These are phyloP conservation scores for Leptarthrus brevirostris DNA, from an alignment of 2,888 invertebrate genomes.

Conservation along the genomic window DNA sequence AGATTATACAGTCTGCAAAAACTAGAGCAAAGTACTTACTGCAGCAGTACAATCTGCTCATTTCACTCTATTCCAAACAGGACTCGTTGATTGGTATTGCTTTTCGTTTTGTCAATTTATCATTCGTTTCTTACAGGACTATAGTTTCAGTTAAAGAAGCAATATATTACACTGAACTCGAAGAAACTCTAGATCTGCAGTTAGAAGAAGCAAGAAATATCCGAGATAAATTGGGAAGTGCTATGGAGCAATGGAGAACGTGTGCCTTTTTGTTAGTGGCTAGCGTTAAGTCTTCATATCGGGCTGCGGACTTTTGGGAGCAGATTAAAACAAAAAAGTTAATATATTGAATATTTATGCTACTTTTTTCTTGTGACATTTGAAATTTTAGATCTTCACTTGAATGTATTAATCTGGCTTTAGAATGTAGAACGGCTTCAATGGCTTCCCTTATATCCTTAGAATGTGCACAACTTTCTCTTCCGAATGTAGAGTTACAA, in stretches of 20 bases:
- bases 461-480: no score
- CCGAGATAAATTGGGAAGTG: constrained; percentile 65
- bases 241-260: constrained; percentile 66
- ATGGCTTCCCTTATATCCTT: no score
- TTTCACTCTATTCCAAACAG: constrained; percentile 64
- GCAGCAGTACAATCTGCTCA: constrained; percentile 62
- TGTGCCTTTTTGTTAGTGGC: constrained; percentile 63
- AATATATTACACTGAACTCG: constrained; percentile 64
- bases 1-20: no score
- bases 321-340: no score
- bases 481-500: no score
- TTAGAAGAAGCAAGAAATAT: constrained; percentile 63
- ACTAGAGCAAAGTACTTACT: no score
- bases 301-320: no score
- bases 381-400: no score
- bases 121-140: background rate
- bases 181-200: constrained; percentile 64
- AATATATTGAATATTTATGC: no score
- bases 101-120: background rate
- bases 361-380: no score
- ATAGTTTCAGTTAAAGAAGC: constrained; percentile 64
- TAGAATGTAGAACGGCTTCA: no score
- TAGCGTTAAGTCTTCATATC: constrained; percentile 62
- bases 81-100: constrained; percentile 63
- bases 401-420: no score